Evolutionary conservation across 2,113 vertebrate genomes (phyloP).

Genomic region (Syngnathus floridae): DNA sequence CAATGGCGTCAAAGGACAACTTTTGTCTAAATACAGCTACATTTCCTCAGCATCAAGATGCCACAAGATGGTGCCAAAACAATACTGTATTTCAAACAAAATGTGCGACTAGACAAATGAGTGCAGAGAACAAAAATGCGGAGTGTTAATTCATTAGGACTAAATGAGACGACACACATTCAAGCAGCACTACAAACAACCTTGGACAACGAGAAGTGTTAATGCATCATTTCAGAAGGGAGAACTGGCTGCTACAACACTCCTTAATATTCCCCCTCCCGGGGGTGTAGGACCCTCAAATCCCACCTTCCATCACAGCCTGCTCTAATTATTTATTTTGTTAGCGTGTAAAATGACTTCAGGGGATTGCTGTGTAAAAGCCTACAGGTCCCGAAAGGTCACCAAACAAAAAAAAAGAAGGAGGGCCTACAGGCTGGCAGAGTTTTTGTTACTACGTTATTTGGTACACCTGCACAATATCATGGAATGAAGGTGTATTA

Average conservation of each 20-base stretch:
- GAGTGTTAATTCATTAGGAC: background rate
- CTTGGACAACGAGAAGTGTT: too few species aligned
- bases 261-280: slow-evolving; percentile 1
- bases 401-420: slow-evolving; percentile 26
- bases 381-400: slow-evolving; percentile 56
- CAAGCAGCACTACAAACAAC: too few species aligned
- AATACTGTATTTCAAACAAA: background rate
- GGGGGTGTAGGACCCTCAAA: slow-evolving; percentile 38
- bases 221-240: too few species aligned
- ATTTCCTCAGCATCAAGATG: background rate
- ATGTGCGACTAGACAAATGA: background rate
- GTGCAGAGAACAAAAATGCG: background rate
- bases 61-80: background rate
- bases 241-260: too few species aligned
- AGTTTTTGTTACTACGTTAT: background rate
- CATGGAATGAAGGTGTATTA: background rate
- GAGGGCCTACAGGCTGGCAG: background rate
- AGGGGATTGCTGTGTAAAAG: slow-evolving; percentile 57
- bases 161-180: too few species aligned
- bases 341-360: slow-evolving; percentile 61
- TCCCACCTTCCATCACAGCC: slow-evolving; percentile 43
- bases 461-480: background rate
- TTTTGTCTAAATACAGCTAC: background rate
- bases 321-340: slow-evolving; percentile 64
- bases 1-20: background rate